Evolutionary conservation across 1,140 invertebrate species (phyloP).

Genomic region (Leptinotarsa lineolata): DNA sequence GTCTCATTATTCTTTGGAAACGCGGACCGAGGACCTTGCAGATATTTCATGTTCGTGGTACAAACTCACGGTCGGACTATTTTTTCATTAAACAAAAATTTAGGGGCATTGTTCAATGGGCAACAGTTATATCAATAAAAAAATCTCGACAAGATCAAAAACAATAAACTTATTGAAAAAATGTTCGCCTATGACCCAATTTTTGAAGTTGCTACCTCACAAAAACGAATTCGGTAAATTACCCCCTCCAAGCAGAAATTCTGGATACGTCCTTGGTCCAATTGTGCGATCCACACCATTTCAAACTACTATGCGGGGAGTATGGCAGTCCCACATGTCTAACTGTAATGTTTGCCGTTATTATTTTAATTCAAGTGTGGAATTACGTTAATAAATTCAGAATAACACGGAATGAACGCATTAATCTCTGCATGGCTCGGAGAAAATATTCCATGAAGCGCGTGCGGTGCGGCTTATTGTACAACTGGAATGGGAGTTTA

Average conservation of each 20-base stretch:
- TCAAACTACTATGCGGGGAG: background rate
- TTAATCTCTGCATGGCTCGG: background rate
- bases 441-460: background rate
- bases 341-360: background rate
- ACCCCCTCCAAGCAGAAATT: background rate
- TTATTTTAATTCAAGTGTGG: background rate
- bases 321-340: background rate
- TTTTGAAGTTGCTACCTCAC: background rate
- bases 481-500: background rate
- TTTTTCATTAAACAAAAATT: no score
- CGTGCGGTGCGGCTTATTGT: background rate
- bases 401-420: conserved; percentile 5
- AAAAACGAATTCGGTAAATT: background rate
- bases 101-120: no score
- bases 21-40: no score
- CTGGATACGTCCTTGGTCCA: background rate
- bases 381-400: background rate
- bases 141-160: no score
- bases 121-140: no score
- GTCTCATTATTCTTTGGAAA: no score
- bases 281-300: background rate
- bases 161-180: background rate
- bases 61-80: no score
- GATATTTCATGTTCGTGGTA: no score
- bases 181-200: background rate